Conservation (phyloP, 2,113 vertebrate genomes). For the Pyxicephalus adspersus region DNA sequence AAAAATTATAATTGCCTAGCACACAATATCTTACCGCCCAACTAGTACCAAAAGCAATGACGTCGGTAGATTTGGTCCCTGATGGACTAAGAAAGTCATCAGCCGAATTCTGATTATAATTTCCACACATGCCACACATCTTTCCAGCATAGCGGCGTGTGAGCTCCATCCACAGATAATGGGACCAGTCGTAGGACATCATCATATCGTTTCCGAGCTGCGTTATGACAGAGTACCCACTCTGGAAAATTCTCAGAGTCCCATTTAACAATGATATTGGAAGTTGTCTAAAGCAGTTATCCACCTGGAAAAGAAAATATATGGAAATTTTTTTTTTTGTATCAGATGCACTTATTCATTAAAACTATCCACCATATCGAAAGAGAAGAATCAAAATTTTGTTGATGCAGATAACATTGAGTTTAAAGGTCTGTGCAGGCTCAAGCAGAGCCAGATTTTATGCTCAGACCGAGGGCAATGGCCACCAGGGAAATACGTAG, state of each 20-base stretch:
- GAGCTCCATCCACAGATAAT: conserved; percentile 66
- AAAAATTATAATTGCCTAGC: not conserved
- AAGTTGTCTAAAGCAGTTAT: conserved; percentile 67
- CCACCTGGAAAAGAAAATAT: conserved; percentile 63
- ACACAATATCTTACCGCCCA: conserved; percentile 58
- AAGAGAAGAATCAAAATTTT: not conserved
- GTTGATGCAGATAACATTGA: not conserved
- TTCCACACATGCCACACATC: conserved; percentile 60
- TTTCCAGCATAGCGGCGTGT: not conserved
- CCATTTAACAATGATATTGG: conserved; percentile 66
- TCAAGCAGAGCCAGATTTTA: no score
- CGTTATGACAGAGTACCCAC: conserved; percentile 64
- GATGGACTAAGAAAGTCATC: conserved; percentile 48
- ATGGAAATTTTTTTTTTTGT: not conserved
- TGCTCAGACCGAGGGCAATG: no score
- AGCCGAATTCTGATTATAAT: conserved; percentile 54
- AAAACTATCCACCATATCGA: no score
- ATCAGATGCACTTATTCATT: not conserved
- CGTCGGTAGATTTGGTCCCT: fast-evolving
- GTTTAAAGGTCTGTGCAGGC: not conserved
- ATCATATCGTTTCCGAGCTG: conserved; percentile 65
- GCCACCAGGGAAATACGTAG: no score
- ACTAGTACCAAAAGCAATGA: conserved; percentile 35
- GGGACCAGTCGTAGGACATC: conserved; percentile 74
- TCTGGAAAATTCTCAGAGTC: conserved; percentile 67